These are phyloP conservation scores for Drosophila asahinai DNA, from an alignment of 1,140 invertebrate genomes.

Conservation along the genomic window DNA sequence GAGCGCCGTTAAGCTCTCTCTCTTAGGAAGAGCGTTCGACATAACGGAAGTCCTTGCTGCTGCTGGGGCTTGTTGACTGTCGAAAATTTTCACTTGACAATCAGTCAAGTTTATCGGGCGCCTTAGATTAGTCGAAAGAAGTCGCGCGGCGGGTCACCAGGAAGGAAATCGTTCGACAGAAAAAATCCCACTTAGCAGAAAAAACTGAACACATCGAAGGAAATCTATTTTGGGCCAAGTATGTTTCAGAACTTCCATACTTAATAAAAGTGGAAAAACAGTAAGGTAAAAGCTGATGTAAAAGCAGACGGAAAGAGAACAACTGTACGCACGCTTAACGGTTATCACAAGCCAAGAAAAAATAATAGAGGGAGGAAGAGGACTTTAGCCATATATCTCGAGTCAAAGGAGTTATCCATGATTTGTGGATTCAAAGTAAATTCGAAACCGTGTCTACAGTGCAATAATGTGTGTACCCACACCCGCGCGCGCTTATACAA, in stretches of 20 bases:
- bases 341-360: constrained; percentile 51
- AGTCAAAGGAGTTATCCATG: constrained; percentile 17
- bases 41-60: constrained; percentile 61
- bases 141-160: constrained; percentile 28
- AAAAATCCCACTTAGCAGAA: constrained; percentile 12
- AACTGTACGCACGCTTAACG: constrained; percentile 48
- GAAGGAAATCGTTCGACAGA: constrained; percentile 33
- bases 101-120: constrained; percentile 82
- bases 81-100: constrained; percentile 76
- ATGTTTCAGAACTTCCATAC: background rate
- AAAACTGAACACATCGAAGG: constrained; percentile 59
- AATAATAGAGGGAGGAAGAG: constrained; percentile 9
- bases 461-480: constrained; percentile 56
- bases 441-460: constrained; percentile 38
- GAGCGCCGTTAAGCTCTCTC: constrained; percentile 30
- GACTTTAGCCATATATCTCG: constrained; percentile 6
- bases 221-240: constrained; percentile 45
- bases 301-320: background rate
- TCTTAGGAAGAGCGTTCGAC: constrained; percentile 1
- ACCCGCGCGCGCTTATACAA: constrained; percentile 42
- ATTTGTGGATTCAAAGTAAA: constrained; percentile 55
- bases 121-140: constrained; percentile 70
- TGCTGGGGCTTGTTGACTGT: constrained; percentile 73
- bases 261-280: constrained; percentile 2
- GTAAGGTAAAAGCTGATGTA: background rate